phyloP scores from a whole-genome alignment of 2,888 invertebrate species.

The Nephrotoma flavescens region DNA sequence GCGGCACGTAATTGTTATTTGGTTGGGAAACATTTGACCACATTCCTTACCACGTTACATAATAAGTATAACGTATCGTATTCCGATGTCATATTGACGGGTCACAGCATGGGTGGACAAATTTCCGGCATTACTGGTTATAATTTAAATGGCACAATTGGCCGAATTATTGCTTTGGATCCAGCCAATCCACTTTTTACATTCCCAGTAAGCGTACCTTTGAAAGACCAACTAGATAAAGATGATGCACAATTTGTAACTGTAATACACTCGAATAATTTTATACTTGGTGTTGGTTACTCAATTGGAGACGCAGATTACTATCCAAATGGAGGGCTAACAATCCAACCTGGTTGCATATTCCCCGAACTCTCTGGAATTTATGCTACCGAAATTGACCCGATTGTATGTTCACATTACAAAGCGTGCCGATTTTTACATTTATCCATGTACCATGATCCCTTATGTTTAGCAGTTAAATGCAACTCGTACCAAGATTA shows the following conservation, averaged over 20 bases:
- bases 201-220: slow-evolving; percentile 23
- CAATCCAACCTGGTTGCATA: neutral
- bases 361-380: neutral
- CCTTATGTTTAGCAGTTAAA: neutral
- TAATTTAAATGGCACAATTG: slow-evolving; percentile 22
- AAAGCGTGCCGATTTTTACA: neutral
- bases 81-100: slow-evolving; percentile 24
- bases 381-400: neutral
- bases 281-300: neutral
- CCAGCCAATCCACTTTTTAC: slow-evolving; percentile 30
- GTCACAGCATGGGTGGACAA: slow-evolving; percentile 30
- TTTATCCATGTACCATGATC: neutral
- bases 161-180: slow-evolving; percentile 30
- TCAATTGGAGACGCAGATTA: neutral
- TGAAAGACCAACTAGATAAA: slow-evolving; percentile 23
- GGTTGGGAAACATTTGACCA: slow-evolving; percentile 17
- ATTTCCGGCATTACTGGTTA: slow-evolving; percentile 28
- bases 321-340: neutral
- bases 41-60: slow-evolving; percentile 25
- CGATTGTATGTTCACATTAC: neutral
- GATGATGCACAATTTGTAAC: slow-evolving; percentile 28
- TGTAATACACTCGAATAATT: slow-evolving; percentile 25
- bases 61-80: slow-evolving; percentile 19
- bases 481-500: neutral
- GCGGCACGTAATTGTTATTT: slow-evolving; percentile 14